Evolutionary conservation across 2,113 vertebrate species (phyloP).

Genomic region (Hyperopisus bebe): DNA sequence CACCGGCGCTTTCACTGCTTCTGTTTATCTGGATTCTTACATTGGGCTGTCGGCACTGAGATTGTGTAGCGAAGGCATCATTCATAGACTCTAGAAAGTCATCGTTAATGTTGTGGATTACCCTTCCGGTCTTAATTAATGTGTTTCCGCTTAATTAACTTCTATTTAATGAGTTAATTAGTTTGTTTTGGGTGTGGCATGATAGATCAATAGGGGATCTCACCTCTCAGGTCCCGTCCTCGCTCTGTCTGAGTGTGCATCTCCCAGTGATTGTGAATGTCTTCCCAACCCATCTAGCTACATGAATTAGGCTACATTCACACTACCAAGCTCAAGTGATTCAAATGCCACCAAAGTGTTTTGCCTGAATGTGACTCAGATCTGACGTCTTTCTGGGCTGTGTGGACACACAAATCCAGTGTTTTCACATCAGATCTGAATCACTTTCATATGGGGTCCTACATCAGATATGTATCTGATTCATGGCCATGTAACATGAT

Average conservation of each 20-base stretch:
- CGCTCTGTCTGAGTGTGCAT: too few species aligned
- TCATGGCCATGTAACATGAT: not conserved
- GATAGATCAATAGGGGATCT: not conserved
- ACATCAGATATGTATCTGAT: not conserved
- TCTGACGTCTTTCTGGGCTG: not conserved
- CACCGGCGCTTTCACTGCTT: not conserved
- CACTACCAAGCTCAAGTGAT: not conserved
- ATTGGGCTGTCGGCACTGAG: not conserved
- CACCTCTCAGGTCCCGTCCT: not conserved
- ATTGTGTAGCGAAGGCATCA: not conserved
- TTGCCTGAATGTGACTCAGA: not conserved
- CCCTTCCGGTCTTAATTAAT: not conserved
- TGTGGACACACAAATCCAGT: not conserved
- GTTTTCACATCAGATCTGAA: too few species aligned
- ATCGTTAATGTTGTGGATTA: not conserved
- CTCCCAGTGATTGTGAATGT: not conserved
- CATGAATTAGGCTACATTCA: not conserved
- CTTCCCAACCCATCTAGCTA: not conserved
- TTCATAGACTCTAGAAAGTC: not conserved
- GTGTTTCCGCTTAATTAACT: not conserved
- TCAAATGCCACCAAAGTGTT: too few species aligned
- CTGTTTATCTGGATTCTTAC: not conserved
- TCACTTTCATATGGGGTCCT: too few species aligned
- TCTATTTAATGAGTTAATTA: not conserved
- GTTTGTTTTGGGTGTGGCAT: not conserved